Evolutionary conservation across 1,140 invertebrate genomes (phyloP), one percentile per base, ranked within the genome.

Genomic region (Bombus fervidus): DNA sequence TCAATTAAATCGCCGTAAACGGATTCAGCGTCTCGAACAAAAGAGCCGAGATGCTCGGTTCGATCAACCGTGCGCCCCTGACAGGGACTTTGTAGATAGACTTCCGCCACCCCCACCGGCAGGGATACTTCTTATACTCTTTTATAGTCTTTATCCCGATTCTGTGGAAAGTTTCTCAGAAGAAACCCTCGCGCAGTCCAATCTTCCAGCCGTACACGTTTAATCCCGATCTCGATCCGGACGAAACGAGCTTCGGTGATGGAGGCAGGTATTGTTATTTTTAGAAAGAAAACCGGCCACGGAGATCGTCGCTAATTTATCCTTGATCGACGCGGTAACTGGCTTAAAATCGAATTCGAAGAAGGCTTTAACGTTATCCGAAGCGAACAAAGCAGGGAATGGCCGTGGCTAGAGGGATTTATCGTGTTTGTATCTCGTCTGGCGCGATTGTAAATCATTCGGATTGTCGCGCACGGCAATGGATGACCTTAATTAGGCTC

Each of bases 1-100:
- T 87, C 87, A 90, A 91, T 91, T 88, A 88, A 88, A 89, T 86
- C 83, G 75, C 75, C 75, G 79, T 89, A 89, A 86, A 86, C 83
- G 83, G 75, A 88, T 89, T 89, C 78, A 86, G 34, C n/a, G 74
- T 88, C n/a, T 43, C 78, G 83, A 62, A 89, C 78, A 80, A 89
- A 83, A 83, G 76, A 59, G 25, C 15, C 69, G 74, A 86, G 75
- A 86, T 78, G 81, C 85, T 75, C 79, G 86, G 88, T 92, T 77
- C 83, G 89, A 89, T 91, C 85, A 82, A 87, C 80, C 89, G 83
- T 62, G 28, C 28, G 28, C 59, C 59, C 3, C 59, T 13, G 59
- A 59, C 84, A 53, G 57, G 83, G 68, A 66, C 83, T 83, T 82
- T 86, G 75, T 88, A 77, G 81, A 83, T 75, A 81, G 83, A 88